Evolutionary conservation across 2,888 invertebrate species (phyloP).

Genomic region (Germaria angustata): DNA sequence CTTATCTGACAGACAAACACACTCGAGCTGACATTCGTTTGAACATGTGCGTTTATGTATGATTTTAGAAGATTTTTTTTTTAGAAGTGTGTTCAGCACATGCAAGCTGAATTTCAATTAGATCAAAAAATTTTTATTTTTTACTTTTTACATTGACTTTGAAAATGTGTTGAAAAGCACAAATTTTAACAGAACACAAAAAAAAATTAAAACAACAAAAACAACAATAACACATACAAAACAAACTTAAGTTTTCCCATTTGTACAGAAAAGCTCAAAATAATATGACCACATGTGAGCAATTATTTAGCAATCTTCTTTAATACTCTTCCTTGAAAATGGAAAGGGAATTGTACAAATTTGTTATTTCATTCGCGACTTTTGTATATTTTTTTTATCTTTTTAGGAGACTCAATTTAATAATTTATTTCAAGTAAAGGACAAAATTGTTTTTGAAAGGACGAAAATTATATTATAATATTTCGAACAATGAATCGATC

Average conservation of each 20-base stretch:
- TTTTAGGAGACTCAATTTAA: too few relatives aligned
- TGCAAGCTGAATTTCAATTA: slow-evolving; percentile 48
- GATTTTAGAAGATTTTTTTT: not conserved
- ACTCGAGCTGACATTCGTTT: not conserved
- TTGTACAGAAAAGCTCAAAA: not conserved
- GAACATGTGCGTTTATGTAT: not conserved
- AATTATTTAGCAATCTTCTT: not conserved
- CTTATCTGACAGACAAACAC: not conserved
- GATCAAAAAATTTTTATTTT: slow-evolving; percentile 27
- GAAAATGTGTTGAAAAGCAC: slow-evolving; percentile 7
- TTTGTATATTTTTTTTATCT: too few relatives aligned
- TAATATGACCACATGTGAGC: slow-evolving; percentile 21
- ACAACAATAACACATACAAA: slow-evolving; percentile 8
- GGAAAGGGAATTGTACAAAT: not conserved
- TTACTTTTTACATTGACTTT: slow-evolving; percentile 25
- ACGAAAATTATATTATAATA: too few relatives aligned
- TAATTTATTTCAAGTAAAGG: too few relatives aligned
- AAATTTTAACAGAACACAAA: not conserved
- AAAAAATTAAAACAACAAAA: not conserved
- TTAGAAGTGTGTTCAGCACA: not conserved
- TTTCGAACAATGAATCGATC: too few relatives aligned
- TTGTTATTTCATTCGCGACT: not conserved
- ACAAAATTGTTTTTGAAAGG: too few relatives aligned
- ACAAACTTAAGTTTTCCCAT: slow-evolving; percentile 38
- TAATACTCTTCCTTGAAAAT: not conserved